Conservation (phyloP, 2,888 invertebrate species). For the Pyrocoelia pectoralis region DNA sequence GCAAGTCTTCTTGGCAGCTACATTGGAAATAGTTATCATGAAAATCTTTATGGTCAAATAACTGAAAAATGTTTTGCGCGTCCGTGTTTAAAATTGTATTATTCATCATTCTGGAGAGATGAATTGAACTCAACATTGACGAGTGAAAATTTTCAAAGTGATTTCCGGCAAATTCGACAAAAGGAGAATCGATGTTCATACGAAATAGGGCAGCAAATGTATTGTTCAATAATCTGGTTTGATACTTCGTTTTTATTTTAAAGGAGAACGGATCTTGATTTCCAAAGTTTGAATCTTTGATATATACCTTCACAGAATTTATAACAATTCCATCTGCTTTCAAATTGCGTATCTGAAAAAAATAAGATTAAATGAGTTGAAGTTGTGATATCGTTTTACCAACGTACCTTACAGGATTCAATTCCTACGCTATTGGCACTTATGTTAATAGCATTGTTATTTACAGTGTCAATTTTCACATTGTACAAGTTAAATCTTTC, state of each 20-base stretch:
- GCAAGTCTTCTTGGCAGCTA: conserved; percentile 20
- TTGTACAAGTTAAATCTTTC: conserved; percentile 5
- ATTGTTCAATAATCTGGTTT: conserved; percentile 23
- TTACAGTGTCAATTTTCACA: conserved; percentile 22
- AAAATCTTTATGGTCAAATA: conserved; percentile 26
- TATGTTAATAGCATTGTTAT: conserved; percentile 17
- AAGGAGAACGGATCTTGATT: conserved; percentile 1
- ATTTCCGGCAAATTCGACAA: conserved; percentile 22
- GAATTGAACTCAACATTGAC: neutral
- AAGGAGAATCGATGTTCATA: conserved; percentile 19
- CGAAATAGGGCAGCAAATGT: conserved; percentile 12
- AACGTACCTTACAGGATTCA: conserved; percentile 16
- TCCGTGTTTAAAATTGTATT: conserved; percentile 11
- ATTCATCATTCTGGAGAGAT: conserved; percentile 14
- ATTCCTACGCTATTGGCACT: conserved; percentile 15
- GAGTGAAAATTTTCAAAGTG: conserved; percentile 14
- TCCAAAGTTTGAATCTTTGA: conserved; percentile 14
- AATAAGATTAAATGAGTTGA: neutral
- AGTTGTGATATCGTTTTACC: neutral
- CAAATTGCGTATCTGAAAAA: conserved; percentile 15
- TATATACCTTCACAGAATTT: conserved; percentile 11
- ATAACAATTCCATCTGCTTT: conserved; percentile 13
- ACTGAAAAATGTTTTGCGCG: neutral
- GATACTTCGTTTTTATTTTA: conserved; percentile 10
- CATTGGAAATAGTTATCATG: conserved; percentile 22